Conservation (phyloP, 1,140 invertebrate species). For the Drosophila mayri region DNA sequence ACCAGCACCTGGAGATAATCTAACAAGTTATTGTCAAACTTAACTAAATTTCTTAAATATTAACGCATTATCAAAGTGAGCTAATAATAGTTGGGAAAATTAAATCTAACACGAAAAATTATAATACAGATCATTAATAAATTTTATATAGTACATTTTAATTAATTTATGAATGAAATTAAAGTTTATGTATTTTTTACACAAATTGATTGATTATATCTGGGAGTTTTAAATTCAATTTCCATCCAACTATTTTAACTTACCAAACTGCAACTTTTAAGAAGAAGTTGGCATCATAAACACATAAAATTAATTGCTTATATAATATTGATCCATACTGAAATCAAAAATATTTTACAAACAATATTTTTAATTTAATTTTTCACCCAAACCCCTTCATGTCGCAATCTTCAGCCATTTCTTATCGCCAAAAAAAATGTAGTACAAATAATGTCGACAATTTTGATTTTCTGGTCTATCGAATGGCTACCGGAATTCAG, state of each 20-base stretch:
- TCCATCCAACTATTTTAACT: too few relatives aligned
- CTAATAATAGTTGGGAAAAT: not conserved
- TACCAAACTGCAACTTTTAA: not conserved
- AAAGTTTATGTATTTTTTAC: not conserved
- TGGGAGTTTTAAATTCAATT: too few relatives aligned
- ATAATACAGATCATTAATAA: too few relatives aligned
- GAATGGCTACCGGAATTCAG: slow-evolving; percentile 70
- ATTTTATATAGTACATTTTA: not conserved
- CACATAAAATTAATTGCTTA: too few relatives aligned
- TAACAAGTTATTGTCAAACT: slow-evolving; percentile 11
- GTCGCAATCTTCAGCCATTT: slow-evolving; percentile 17
- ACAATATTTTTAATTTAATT: slow-evolving; percentile 19
- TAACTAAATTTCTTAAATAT: slow-evolving; percentile 1
- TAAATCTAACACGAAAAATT: too few relatives aligned
- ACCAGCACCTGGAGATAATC: slow-evolving; percentile 29
- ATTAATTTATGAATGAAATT: not conserved
- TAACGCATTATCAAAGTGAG: not conserved
- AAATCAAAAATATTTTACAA: not conserved
- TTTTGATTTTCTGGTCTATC: slow-evolving; percentile 48
- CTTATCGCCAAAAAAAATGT: slow-evolving; percentile 42
- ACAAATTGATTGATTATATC: too few relatives aligned
- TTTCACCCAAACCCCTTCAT: slow-evolving; percentile 3
- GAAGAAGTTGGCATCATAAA: not conserved
- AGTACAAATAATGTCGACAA: slow-evolving; percentile 34
- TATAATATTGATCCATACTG: not conserved